A percentile compares a stretch with the other conserved stretches of the same genome.
Evolutionary conservation across 2,113 vertebrate genomes (phyloP).

Genomic region (Silurus asotus): DNA sequence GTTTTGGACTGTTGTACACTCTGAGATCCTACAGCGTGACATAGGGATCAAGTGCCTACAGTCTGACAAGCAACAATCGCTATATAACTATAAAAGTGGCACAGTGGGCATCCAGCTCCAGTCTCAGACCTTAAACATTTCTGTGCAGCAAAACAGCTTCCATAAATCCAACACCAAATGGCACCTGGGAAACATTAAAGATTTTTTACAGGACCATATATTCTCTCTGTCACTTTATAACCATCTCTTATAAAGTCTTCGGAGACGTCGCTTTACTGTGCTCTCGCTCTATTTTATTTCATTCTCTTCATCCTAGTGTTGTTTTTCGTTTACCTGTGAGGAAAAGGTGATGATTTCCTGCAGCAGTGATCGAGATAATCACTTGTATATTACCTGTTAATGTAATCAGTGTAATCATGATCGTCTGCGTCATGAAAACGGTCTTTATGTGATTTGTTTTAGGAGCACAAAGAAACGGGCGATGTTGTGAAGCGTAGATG

Average conservation of each 20-base stretch:
- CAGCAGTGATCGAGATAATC: not conserved
- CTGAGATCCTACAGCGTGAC: too few relatives aligned
- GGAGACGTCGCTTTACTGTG: not conserved
- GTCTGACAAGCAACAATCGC: too few relatives aligned
- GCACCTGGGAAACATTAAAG: not conserved
- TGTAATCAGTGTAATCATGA: not conserved
- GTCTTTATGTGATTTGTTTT: too few relatives aligned
- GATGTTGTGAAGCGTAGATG: too few relatives aligned
- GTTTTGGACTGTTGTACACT: too few relatives aligned
- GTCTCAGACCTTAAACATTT: not conserved
- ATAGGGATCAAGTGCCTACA: too few relatives aligned
- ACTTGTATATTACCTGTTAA: not conserved
- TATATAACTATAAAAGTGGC: too few relatives aligned
- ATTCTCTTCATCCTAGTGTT: constrained; percentile 2
- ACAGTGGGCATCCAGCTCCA: not conserved
- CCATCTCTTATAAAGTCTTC: constrained; percentile 9
- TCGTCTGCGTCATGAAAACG: not conserved
- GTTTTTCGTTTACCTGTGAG: not conserved
- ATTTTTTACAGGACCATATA: not conserved
- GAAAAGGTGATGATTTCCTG: not conserved
- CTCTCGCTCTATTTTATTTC: constrained; percentile 1
- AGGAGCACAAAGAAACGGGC: too few relatives aligned
- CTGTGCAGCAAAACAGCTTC: not conserved
- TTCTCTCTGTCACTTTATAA: constrained; percentile 17
- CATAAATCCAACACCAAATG: not conserved